phyloP scores from a whole-genome alignment of 2,888 invertebrate genomes.

The Eupsilia transversa region DNA sequence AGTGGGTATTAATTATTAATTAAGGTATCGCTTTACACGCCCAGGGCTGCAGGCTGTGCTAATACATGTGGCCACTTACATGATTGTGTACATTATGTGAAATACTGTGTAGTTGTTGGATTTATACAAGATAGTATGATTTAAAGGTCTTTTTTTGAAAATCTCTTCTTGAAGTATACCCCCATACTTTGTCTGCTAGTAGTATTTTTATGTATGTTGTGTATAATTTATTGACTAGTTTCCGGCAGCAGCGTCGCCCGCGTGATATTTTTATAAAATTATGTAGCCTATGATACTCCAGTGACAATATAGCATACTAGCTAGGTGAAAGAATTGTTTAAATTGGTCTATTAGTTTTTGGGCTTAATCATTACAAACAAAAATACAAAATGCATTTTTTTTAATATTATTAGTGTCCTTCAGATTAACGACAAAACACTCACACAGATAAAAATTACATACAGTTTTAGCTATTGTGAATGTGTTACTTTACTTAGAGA shows the following conservation, averaged over 20 bases:
- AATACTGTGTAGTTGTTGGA: conserved; percentile 5
- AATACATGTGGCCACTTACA: conserved; percentile 37
- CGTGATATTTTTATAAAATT: no score
- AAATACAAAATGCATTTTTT: no score
- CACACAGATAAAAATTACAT: not conserved
- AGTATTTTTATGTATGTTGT: no score
- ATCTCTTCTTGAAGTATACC: not conserved
- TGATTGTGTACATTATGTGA: conserved; percentile 8
- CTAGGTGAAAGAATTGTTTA: no score
- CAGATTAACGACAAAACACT: no score
- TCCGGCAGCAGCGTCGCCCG: no score
- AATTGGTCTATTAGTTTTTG: no score
- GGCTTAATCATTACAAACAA: no score
- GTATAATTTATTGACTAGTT: not conserved
- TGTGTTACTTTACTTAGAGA: not conserved
- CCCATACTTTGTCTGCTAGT: no score
- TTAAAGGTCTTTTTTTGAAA: not conserved
- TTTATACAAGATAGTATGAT: not conserved
- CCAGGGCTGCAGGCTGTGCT: conserved; percentile 13
- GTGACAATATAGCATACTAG: no score
- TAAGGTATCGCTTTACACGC: conserved; percentile 34
- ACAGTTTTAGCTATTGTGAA: not conserved
- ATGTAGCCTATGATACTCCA: no score
- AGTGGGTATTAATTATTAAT: conserved; percentile 56
- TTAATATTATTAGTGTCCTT: no score